A percentile compares a stretch with the other conserved stretches of the same genome.
Evolutionary conservation across 2,113 vertebrate genomes (phyloP).

Genomic region (Tauraco erythrolophus): DNA sequence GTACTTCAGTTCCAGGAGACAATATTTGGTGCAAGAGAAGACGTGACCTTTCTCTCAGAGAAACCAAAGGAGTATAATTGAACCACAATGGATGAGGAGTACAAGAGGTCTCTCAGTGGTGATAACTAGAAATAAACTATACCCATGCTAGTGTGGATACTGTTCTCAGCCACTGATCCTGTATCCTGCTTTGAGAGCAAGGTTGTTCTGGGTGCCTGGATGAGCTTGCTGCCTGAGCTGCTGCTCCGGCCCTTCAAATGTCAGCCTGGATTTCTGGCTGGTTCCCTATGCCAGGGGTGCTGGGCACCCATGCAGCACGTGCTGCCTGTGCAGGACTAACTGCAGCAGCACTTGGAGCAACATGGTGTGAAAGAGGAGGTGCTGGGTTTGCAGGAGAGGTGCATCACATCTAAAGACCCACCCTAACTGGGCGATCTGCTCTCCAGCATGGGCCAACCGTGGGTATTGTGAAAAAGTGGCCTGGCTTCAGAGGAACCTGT

Average conservation of each 20-base stretch:
- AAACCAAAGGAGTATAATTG: neutral
- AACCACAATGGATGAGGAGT: neutral
- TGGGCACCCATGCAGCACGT: neutral
- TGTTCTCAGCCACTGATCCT: neutral
- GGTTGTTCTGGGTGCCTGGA: neutral
- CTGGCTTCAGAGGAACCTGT: neutral
- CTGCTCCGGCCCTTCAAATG: neutral
- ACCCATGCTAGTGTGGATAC: rapidly evolving
- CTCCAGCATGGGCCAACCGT: rapidly evolving
- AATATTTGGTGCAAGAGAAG: neutral
- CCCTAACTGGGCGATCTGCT: neutral
- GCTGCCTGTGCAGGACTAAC: neutral
- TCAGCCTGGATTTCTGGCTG: neutral
- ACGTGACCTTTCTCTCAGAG: rapidly evolving
- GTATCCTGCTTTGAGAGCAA: neutral
- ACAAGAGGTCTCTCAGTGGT: neutral
- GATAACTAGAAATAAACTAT: neutral
- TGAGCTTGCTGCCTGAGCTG: neutral
- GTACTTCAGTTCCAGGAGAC: neutral
- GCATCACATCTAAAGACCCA: neutral
- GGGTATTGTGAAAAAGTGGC: neutral
- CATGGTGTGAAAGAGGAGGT: neutral
- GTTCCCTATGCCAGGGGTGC: no score
- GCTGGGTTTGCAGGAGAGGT: neutral
- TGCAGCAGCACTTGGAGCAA: neutral